These are phyloP conservation scores for Halesus radiatus DNA, from an alignment of 1,140 invertebrate species.

Conservation along the genomic window DNA sequence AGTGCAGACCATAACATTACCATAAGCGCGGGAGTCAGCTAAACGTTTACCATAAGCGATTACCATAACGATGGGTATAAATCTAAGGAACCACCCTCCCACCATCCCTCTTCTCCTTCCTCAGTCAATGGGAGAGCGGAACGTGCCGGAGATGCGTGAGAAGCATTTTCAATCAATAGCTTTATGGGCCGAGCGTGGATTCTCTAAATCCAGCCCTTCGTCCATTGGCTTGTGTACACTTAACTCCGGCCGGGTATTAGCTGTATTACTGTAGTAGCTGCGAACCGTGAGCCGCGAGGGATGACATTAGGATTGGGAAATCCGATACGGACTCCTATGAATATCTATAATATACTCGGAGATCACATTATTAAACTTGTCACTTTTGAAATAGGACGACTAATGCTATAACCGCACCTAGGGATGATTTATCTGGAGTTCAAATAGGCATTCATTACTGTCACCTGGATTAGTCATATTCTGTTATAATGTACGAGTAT, in stretches of 20 bases:
- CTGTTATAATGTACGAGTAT: too few species aligned
- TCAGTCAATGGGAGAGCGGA: constrained; percentile 19
- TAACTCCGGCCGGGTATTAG: too few species aligned
- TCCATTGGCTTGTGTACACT: too few species aligned
- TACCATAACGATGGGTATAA: constrained; percentile 51
- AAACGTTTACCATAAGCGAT: constrained; percentile 54
- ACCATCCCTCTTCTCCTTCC: neutral
- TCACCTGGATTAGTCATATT: too few species aligned
- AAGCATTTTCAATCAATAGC: constrained; percentile 22
- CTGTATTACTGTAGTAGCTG: too few species aligned
- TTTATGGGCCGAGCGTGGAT: constrained; percentile 9
- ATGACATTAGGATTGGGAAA: neutral
- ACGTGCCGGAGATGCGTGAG: constrained; percentile 14
- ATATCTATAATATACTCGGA: too few species aligned
- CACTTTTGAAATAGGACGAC: too few species aligned
- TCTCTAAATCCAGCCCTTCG: neutral
- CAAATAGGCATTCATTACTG: too few species aligned
- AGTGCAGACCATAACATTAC: constrained; percentile 48
- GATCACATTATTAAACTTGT: too few species aligned
- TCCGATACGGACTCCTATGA: neutral
- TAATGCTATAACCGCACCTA: too few species aligned
- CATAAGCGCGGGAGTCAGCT: constrained; percentile 54
- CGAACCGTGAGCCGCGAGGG: neutral
- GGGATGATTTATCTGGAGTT: too few species aligned
- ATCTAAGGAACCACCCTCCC: constrained; percentile 31